These are phyloP conservation scores for Ligdia adustata DNA, from an alignment of 2,888 invertebrate species.

Conservation along the genomic window DNA sequence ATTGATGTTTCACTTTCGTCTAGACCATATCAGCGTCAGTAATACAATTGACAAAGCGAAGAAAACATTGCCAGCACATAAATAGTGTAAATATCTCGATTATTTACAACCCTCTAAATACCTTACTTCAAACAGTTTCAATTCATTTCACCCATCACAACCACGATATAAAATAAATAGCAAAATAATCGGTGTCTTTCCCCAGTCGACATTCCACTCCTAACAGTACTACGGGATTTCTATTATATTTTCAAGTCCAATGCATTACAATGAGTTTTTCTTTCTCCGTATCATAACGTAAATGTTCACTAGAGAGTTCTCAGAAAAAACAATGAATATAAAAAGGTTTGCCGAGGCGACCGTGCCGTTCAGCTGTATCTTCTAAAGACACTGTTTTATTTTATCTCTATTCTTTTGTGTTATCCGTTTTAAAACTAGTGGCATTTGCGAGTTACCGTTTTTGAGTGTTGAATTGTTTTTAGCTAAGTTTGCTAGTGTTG, in stretches of 20 bases:
- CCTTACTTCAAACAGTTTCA: too few species aligned
- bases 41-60: too few species aligned
- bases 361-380: conserved; percentile 14
- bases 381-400: conserved; percentile 16
- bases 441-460: not conserved
- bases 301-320: conserved; percentile 41
- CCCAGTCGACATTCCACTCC: not conserved
- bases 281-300: conserved; percentile 47
- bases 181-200: conserved; percentile 1
- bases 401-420: conserved; percentile 8
- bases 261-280: conserved; percentile 53
- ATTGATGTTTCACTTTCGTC: too few species aligned
- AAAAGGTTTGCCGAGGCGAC: conserved; percentile 37
- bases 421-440: too few species aligned
- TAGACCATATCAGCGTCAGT: too few species aligned
- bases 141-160: too few species aligned
- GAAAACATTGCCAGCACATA: too few species aligned
- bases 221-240: conserved; percentile 23
- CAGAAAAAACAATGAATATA: conserved; percentile 53
- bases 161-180: not conserved
- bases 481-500: too few species aligned
- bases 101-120: too few species aligned
- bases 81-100: too few species aligned
- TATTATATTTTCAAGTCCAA: conserved; percentile 39
- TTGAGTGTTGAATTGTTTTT: not conserved